Evolutionary conservation across 2,113 vertebrate species (phyloP).

Genomic region (Cichladusa arquata): DNA sequence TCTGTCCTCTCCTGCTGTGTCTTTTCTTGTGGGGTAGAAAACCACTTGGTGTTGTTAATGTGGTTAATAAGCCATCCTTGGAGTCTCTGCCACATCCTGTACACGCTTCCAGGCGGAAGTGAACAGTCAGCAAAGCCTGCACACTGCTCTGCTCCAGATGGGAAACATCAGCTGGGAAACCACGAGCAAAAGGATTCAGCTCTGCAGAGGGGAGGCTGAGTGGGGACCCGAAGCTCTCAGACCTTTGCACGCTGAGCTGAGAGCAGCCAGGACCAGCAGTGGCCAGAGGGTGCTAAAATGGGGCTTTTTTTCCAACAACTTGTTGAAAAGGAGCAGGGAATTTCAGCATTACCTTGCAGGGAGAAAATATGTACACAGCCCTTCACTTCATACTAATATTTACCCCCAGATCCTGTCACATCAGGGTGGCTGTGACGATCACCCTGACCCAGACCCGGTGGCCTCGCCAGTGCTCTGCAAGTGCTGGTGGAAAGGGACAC

Average conservation of each 20-base stretch:
- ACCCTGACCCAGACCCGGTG: fast-evolving
- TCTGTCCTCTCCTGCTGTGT: not conserved
- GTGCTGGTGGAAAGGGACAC: not conserved
- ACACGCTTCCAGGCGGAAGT: not conserved
- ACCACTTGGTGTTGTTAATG: not conserved
- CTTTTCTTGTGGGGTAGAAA: not conserved
- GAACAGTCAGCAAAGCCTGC: not conserved
- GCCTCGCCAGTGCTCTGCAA: not conserved
- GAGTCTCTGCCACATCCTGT: slow-evolving; percentile 38
- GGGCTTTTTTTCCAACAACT: not conserved
- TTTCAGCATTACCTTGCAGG: slow-evolving; percentile 16
- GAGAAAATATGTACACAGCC: slow-evolving; percentile 11
- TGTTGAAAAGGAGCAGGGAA: not conserved
- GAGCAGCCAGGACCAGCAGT: not conserved
- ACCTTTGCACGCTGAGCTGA: not conserved
- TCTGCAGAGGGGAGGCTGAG: not conserved
- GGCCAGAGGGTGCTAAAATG: not conserved
- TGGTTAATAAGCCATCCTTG: not conserved
- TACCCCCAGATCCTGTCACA: not conserved
- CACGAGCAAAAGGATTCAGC: not conserved
- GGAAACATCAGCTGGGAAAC: not conserved
- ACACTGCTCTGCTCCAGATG: not conserved
- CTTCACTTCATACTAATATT: not conserved
- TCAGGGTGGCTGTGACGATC: not conserved
- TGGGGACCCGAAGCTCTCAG: not conserved